Evolutionary conservation across 2,888 invertebrate genomes (phyloP).

Genomic region (Dioctria linearis): DNA sequence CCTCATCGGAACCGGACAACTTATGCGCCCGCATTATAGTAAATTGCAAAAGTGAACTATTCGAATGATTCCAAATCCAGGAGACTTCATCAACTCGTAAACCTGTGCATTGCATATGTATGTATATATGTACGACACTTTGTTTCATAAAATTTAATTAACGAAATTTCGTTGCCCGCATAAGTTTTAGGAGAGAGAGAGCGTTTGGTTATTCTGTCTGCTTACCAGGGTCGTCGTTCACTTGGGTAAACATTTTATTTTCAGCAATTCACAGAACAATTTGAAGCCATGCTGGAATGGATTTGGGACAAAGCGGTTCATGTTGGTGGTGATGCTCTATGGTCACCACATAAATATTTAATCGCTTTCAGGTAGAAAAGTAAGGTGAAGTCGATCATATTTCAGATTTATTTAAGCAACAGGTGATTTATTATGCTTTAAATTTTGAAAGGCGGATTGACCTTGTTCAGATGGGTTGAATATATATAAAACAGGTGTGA

Average conservation of each 20-base stretch:
- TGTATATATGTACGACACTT: not conserved
- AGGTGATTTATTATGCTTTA: too few species aligned
- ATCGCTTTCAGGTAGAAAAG: not conserved
- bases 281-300: not conserved
- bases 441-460: not conserved
- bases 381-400: not conserved
- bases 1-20: not conserved
- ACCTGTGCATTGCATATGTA: not conserved
- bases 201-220: not conserved
- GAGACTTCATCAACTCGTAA: not conserved
- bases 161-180: conserved; percentile 6
- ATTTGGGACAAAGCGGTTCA: not conserved
- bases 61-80: not conserved
- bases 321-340: not conserved
- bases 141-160: not conserved
- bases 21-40: conserved; percentile 3
- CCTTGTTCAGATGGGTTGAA: not conserved
- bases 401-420: not conserved
- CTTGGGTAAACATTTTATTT: not conserved
- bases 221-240: not conserved
- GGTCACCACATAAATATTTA: not conserved
- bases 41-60: conserved; percentile 6
- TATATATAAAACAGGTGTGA: not conserved
- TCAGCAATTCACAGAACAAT: conserved; percentile 4
- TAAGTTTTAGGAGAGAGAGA: not conserved